These are phyloP conservation scores for Hecatera dysodea DNA, from an alignment of 2,888 invertebrate species.

Conservation along the genomic window DNA sequence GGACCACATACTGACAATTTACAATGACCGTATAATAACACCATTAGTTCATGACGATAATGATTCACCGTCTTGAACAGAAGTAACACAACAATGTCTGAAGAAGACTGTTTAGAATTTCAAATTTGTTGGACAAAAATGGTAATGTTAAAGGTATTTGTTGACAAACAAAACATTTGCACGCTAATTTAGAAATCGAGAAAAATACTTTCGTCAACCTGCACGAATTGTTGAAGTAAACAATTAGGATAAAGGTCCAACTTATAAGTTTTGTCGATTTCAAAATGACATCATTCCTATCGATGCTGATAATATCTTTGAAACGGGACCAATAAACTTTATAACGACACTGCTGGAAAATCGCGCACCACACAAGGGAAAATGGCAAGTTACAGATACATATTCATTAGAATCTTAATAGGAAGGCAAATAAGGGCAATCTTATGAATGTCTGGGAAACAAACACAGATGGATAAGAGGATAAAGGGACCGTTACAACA, in stretches of 20 bases:
- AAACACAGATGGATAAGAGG: conserved; percentile 65
- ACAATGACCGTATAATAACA: conserved; percentile 60
- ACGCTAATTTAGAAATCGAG: conserved; percentile 32
- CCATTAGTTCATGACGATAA: conserved; percentile 51
- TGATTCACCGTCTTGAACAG: conserved; percentile 28
- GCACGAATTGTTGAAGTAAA: conserved; percentile 11
- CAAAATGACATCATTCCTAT: conserved; percentile 20
- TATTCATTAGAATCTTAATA: conserved; percentile 60
- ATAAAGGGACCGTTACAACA: conserved; percentile 68
- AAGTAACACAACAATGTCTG: conserved; percentile 20
- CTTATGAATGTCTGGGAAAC: conserved; percentile 60
- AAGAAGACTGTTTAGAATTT: conserved; percentile 31
- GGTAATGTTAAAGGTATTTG: conserved; percentile 15
- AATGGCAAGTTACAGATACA: conserved; percentile 53
- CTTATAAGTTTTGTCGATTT: conserved; percentile 21
- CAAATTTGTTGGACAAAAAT: conserved; percentile 29
- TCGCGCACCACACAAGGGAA: conserved; percentile 29
- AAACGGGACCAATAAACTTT: conserved; percentile 33
- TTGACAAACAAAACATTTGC: conserved; percentile 26
- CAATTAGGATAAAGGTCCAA: conserved; percentile 10
- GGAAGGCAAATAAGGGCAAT: conserved; percentile 49
- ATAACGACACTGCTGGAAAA: conserved; percentile 42
- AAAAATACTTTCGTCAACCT: conserved; percentile 11
- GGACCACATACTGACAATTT: conserved; percentile 62
- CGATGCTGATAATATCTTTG: conserved; percentile 4